phyloP scores from a whole-genome alignment of 1,140 invertebrate genomes.

The Drosophila murphyi region DNA sequence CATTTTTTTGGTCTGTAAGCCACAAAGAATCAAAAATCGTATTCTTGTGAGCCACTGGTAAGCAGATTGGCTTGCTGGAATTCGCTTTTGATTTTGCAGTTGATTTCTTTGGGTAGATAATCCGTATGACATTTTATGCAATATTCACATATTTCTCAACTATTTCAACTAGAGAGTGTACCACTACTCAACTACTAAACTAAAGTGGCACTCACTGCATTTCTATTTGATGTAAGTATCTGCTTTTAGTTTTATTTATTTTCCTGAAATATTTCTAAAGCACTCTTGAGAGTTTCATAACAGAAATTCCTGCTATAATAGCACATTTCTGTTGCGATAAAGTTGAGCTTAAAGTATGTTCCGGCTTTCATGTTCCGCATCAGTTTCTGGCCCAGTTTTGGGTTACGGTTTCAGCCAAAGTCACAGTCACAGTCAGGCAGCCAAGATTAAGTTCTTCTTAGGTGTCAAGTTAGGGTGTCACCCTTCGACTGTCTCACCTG shows the following conservation, averaged over 20 bases:
- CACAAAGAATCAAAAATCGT: too few relatives aligned
- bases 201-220: background rate
- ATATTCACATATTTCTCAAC: too few relatives aligned
- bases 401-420: background rate
- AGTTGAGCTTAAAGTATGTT: conserved; percentile 18
- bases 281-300: conserved; percentile 7
- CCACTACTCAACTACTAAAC: background rate
- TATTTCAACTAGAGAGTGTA: background rate
- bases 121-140: too few relatives aligned
- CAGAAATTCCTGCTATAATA: background rate
- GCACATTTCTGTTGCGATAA: background rate
- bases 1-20: too few relatives aligned
- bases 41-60: too few relatives aligned
- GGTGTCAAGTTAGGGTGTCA: conserved; percentile 11
- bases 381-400: conserved; percentile 10
- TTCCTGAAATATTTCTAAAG: background rate
- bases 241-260: background rate
- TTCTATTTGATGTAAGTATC: background rate
- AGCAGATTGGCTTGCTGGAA: too few relatives aligned
- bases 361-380: background rate
- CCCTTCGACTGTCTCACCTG: conserved; percentile 36
- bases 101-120: too few relatives aligned
- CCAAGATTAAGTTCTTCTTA: conserved; percentile 19
- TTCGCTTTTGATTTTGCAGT: too few relatives aligned
- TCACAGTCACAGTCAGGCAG: conserved; percentile 10